phyloP scores from a whole-genome alignment of 2,888 invertebrate genomes.

The Erebia epiphron region DNA sequence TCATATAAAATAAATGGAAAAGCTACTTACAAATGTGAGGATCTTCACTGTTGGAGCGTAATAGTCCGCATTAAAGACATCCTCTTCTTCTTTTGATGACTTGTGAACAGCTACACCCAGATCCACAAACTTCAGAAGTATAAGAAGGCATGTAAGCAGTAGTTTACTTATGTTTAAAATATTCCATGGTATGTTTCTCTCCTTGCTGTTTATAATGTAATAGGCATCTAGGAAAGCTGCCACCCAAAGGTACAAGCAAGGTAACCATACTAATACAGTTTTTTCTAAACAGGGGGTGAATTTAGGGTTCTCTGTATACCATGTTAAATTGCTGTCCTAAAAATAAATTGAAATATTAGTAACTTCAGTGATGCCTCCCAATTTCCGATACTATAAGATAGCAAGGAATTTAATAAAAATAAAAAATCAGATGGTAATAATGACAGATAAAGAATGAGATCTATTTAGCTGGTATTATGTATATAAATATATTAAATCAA shows the following conservation, averaged over 20 bases:
- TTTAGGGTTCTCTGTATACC: conserved; percentile 92
- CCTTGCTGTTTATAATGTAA: conserved; percentile 89
- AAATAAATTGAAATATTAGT: conserved; percentile 42
- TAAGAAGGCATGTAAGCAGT: conserved; percentile 84
- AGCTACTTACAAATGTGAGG: conserved; percentile 90
- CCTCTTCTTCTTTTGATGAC: conserved; percentile 72
- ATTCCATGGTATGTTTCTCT: conserved; percentile 90
- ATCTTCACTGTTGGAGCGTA: conserved; percentile 91
- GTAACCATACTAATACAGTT: conserved; percentile 94
- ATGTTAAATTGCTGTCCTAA: conserved; percentile 90
- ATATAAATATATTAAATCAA: no score
- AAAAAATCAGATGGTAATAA: no score
- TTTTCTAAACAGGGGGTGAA: conserved; percentile 96
- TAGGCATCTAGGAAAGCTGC: conserved; percentile 89
- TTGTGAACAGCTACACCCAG: conserved; percentile 84
- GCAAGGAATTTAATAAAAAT: no score
- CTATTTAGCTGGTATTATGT: no score
- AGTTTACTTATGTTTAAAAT: conserved; percentile 88
- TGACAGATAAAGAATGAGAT: no score
- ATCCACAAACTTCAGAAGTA: conserved; percentile 87
- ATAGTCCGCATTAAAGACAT: conserved; percentile 87
- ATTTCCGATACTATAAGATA: no score
- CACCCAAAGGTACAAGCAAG: conserved; percentile 92
- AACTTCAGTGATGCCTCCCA: neutral
- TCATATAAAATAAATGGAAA: neutral